Conservation (phyloP, 2,113 vertebrate genomes). For the Colistium nudipinnis region DNA sequence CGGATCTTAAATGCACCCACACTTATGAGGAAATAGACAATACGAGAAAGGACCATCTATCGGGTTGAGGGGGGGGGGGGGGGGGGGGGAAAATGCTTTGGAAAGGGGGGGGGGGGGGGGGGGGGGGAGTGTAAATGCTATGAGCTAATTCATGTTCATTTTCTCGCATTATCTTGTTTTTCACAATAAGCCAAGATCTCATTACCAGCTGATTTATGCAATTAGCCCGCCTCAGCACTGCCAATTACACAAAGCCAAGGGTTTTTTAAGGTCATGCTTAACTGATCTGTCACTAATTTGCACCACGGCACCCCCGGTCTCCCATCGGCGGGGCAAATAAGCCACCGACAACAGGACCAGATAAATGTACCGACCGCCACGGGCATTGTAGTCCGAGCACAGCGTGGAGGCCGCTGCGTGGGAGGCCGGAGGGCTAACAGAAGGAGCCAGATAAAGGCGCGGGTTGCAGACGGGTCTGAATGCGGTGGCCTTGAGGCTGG, state of each 20-base stretch:
- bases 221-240: conserved; percentile 85
- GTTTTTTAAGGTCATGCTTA: conserved; percentile 87
- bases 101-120: no score
- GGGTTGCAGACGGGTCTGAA: conserved; percentile 63
- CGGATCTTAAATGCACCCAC: background rate
- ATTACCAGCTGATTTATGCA: conserved; percentile 90
- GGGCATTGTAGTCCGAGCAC: conserved; percentile 59
- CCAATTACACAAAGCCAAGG: conserved; percentile 90
- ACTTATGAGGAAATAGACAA: conserved; percentile 18
- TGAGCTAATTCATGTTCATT: conserved; percentile 77
- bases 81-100: no score
- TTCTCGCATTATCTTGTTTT: conserved; percentile 86
- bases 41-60: conserved; percentile 1
- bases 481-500: conserved; percentile 75
- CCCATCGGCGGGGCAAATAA: conserved; percentile 65
- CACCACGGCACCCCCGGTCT: conserved; percentile 71
- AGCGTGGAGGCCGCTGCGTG: conserved; percentile 45
- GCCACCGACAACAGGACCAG: conserved; percentile 60
- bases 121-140: conserved; percentile 47
- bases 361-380: conserved; percentile 55
- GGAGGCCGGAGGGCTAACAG: conserved; percentile 67
- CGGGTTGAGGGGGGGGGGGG: no score
- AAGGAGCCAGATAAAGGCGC: conserved; percentile 61
- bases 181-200: conserved; percentile 88
- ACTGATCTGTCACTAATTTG: conserved; percentile 88